A percentile compares a stretch with the other conserved stretches of the same genome.
phyloP scores from a whole-genome alignment of 2,888 invertebrate genomes.

The Dorcus hopei region DNA sequence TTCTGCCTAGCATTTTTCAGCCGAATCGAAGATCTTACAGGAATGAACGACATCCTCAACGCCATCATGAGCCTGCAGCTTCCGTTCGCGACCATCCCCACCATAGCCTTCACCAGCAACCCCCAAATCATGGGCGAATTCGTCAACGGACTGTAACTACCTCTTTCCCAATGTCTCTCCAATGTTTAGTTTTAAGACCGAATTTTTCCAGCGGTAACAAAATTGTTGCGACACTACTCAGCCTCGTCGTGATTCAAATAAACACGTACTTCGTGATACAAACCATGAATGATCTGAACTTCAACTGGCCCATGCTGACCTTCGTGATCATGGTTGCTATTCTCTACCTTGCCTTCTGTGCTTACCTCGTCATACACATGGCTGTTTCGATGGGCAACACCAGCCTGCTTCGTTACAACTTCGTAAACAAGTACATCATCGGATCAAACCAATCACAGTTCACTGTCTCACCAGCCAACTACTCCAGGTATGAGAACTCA shows the following conservation, averaged over 20 bases:
- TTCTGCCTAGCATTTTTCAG: slow-evolving; percentile 68
- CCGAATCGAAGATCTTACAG: slow-evolving; percentile 65
- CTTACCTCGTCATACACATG: slow-evolving; percentile 73
- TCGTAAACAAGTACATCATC: slow-evolving; percentile 58
- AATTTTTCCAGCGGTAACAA: slow-evolving; percentile 62
- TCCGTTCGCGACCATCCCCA: slow-evolving; percentile 84
- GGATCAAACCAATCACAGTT: slow-evolving; percentile 54
- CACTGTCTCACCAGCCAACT: slow-evolving; percentile 53
- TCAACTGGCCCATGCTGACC: slow-evolving; percentile 49
- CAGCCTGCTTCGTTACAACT: slow-evolving; percentile 52
- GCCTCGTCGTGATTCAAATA: slow-evolving; percentile 69
- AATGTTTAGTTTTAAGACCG: too few relatives aligned
- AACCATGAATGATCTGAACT: slow-evolving; percentile 53
- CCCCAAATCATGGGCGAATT: slow-evolving; percentile 80
- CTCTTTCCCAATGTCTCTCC: background rate
- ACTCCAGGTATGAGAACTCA: slow-evolving; percentile 54
- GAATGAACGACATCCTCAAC: slow-evolving; percentile 83
- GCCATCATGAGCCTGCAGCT: slow-evolving; percentile 84
- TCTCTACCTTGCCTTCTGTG: slow-evolving; percentile 68
- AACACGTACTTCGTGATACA: slow-evolving; percentile 75
- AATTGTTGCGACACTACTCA: slow-evolving; percentile 63
- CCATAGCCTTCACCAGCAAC: slow-evolving; percentile 81
- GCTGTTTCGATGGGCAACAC: slow-evolving; percentile 63
- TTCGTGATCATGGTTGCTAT: slow-evolving; percentile 57
- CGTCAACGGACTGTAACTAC: slow-evolving; percentile 70